These are phyloP conservation scores for Cheilosia variabilis DNA, from an alignment of 2,888 invertebrate genomes.

Conservation along the genomic window DNA sequence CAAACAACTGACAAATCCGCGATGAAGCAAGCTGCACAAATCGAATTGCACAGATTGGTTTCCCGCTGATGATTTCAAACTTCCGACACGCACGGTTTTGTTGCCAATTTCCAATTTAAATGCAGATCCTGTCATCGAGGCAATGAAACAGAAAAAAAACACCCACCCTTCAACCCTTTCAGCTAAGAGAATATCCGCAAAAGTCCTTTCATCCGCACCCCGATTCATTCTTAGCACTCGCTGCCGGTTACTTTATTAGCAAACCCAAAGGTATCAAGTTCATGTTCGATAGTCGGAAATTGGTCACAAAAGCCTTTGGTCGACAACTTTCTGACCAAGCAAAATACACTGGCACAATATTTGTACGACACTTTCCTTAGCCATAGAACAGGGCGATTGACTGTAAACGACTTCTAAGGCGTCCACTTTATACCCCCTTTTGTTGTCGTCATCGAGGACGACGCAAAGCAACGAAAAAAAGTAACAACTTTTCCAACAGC, in stretches of 20 bases:
- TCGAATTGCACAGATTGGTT: slow-evolving; percentile 56
- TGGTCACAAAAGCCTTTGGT: slow-evolving; percentile 65
- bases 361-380: slow-evolving; percentile 67
- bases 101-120: slow-evolving; percentile 68
- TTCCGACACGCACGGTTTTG: slow-evolving; percentile 1
- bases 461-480: slow-evolving; percentile 5
- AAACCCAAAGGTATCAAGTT: slow-evolving; percentile 42
- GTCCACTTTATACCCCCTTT: slow-evolving; percentile 15
- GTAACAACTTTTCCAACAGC: not conserved
- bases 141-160: not conserved
- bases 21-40: slow-evolving; percentile 19
- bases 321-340: slow-evolving; percentile 65
- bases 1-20: slow-evolving; percentile 54
- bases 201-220: slow-evolving; percentile 11
- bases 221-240: not conserved
- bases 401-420: slow-evolving; percentile 53
- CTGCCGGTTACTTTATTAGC: slow-evolving; percentile 44
- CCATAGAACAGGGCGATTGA: slow-evolving; percentile 49
- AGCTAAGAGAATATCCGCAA: slow-evolving; percentile 27
- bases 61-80: slow-evolving; percentile 15
- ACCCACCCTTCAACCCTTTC: slow-evolving; percentile 37
- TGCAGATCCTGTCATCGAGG: slow-evolving; percentile 60
- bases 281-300: slow-evolving; percentile 67
- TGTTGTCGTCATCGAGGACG: slow-evolving; percentile 28
- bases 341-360: slow-evolving; percentile 62